Conservation (phyloP, 2,797 vertebrate genomes). For the Caiman crocodilus region DNA sequence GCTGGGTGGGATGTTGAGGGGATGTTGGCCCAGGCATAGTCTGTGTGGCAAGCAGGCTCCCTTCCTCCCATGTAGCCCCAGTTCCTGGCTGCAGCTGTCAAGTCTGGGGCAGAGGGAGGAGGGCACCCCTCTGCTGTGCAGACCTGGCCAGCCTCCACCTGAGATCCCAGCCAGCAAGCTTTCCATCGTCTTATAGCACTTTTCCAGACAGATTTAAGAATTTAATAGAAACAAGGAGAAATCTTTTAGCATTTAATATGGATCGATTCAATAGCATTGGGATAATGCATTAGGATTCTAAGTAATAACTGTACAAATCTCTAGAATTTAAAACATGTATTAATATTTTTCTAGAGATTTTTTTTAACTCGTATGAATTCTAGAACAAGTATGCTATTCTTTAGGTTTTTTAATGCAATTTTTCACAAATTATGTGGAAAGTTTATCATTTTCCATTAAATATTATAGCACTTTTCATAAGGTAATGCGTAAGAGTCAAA, state of each 20-base stretch:
- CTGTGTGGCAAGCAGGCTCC: no score
- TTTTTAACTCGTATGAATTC: neutral
- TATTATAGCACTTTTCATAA: neutral
- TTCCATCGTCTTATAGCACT: neutral
- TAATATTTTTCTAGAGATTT: neutral
- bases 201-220: neutral
- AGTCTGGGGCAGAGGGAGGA: no score
- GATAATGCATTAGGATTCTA: neutral
- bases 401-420: neutral
- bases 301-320: neutral
- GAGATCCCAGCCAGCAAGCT: neutral
- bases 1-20: no score
- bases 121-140: no score
- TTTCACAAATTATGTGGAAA: neutral
- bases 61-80: no score
- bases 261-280: neutral
- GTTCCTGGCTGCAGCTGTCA: no score
- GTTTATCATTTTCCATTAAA: slow-evolving; percentile 34
- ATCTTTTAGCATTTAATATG: neutral
- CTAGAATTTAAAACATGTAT: neutral
- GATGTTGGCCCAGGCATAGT: no score
- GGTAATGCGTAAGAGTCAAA: slow-evolving; percentile 23
- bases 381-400: neutral
- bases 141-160: no score
- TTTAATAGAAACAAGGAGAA: neutral